Percentiles rank a stretch among this genome's conserved stretches.
Evolutionary conservation across 2,888 invertebrate species (phyloP).

Genomic region (Allophyes oxyacanthae): DNA sequence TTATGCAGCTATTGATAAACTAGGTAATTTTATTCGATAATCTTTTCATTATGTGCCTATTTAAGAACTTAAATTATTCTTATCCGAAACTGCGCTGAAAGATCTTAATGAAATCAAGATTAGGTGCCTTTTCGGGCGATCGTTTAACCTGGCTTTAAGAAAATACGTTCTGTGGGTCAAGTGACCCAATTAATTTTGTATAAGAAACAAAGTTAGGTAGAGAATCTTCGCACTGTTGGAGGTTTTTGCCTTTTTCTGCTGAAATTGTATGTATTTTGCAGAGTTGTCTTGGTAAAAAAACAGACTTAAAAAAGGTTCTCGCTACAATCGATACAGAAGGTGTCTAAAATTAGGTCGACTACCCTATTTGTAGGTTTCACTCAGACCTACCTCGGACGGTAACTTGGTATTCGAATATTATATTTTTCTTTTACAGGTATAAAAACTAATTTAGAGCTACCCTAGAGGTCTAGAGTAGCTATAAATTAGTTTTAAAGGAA

Average conservation of each 20-base stretch:
- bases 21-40: slow-evolving; percentile 7
- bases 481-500: too few species aligned
- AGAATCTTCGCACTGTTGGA: not conserved
- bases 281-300: not conserved
- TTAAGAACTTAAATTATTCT: slow-evolving; percentile 17
- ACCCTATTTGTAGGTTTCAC: slow-evolving; percentile 36
- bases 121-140: slow-evolving; percentile 9
- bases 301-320: slow-evolving; percentile 29
- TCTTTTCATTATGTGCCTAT: slow-evolving; percentile 1
- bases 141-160: slow-evolving; percentile 16
- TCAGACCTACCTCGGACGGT: slow-evolving; percentile 12
- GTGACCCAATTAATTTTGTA: slow-evolving; percentile 4
- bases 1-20: too few species aligned
- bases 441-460: too few species aligned
- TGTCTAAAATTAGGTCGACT: slow-evolving; percentile 36
- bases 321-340: slow-evolving; percentile 21
- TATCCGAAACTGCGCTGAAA: slow-evolving; percentile 16
- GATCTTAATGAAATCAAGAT: slow-evolving; percentile 43
- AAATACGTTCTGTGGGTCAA: slow-evolving; percentile 11
- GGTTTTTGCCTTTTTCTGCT: too few species aligned
- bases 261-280: not conserved
- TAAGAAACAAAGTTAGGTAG: not conserved
- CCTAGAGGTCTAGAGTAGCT: too few species aligned
- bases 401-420: slow-evolving; percentile 29
- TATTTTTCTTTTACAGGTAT: slow-evolving; percentile 16